Evolutionary conservation across 1,140 invertebrate species (phyloP).

Genomic region (Drosophila aff.): DNA sequence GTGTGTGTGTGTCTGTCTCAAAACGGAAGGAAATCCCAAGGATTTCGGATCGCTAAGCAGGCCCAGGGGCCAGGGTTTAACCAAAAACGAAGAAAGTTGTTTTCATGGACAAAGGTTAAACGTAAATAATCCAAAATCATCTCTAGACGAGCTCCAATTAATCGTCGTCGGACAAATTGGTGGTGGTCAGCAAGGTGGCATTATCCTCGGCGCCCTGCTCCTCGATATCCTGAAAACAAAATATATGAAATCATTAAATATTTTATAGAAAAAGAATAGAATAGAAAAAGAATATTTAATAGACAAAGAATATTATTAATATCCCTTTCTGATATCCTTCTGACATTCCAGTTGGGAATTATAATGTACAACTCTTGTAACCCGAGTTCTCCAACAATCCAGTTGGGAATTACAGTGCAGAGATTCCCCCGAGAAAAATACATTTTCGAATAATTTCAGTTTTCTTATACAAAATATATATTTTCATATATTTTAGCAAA

Average conservation of each 20-base stretch:
- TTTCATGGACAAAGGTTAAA: background rate
- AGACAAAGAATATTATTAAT: too few relatives aligned
- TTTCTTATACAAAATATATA: conserved; percentile 70
- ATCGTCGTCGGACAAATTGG: conserved; percentile 83
- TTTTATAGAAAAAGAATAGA: too few relatives aligned
- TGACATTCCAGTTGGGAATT: too few relatives aligned
- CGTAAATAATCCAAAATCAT: background rate
- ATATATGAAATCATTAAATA: background rate
- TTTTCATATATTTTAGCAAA: conserved; percentile 60
- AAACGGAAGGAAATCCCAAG: conserved; percentile 16
- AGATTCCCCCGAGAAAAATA: background rate
- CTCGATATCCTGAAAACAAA: conserved; percentile 69
- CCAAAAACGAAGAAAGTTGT: background rate
- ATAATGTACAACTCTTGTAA: too few relatives aligned
- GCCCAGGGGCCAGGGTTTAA: background rate
- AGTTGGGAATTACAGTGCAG: background rate
- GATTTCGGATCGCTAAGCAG: conserved; percentile 20
- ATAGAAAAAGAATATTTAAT: too few relatives aligned
- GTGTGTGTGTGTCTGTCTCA: conserved; percentile 5
- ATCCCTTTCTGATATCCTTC: too few relatives aligned
- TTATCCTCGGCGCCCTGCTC: conserved; percentile 82
- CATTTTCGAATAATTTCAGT: background rate
- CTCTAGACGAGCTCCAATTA: conserved; percentile 48
- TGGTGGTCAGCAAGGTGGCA: conserved; percentile 79
- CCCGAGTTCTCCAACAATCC: background rate